Conservation (phyloP, 2,888 invertebrate species). For the Drosophila kanekoi region DNA sequence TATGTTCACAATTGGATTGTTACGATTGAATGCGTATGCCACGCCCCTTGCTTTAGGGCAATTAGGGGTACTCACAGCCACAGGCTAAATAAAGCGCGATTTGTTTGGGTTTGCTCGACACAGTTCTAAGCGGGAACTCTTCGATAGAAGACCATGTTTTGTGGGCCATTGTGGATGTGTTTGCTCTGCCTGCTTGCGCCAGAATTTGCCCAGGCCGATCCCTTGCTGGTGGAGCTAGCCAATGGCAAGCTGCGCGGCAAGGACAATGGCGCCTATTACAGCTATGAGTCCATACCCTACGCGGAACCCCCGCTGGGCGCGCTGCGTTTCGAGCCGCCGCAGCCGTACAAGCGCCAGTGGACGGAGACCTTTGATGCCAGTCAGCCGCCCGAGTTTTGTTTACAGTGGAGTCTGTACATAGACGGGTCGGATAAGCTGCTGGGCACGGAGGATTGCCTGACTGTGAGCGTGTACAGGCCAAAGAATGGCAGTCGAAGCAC, state of each 20-base stretch:
- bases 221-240: conserved; percentile 49
- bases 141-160: conserved; percentile 11
- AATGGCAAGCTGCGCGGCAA: conserved; percentile 71
- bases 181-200: neutral
- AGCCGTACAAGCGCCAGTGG: conserved; percentile 2
- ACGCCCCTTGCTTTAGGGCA: neutral
- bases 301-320: conserved; percentile 86
- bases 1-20: neutral
- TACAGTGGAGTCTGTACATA: conserved; percentile 87
- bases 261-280: conserved; percentile 84
- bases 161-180: neutral
- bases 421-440: conserved; percentile 50
- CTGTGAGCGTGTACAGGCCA: conserved; percentile 88
- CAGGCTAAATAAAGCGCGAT: conserved; percentile 9
- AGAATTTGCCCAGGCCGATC: conserved; percentile 4
- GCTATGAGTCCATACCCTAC: conserved; percentile 89
- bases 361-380: conserved; percentile 85
- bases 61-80: neutral
- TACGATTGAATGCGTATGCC: neutral
- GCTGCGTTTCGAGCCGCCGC: conserved; percentile 86
- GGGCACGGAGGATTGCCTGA: conserved; percentile 89
- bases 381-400: conserved; percentile 86
- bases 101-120: neutral
- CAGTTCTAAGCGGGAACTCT: conserved; percentile 4
- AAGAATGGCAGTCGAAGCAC: conserved; percentile 33